Evolutionary conservation across 2,113 vertebrate genomes (phyloP), one percentile per base, ranked within the genome.

Genomic region (Laticauda laticaudata): DNA sequence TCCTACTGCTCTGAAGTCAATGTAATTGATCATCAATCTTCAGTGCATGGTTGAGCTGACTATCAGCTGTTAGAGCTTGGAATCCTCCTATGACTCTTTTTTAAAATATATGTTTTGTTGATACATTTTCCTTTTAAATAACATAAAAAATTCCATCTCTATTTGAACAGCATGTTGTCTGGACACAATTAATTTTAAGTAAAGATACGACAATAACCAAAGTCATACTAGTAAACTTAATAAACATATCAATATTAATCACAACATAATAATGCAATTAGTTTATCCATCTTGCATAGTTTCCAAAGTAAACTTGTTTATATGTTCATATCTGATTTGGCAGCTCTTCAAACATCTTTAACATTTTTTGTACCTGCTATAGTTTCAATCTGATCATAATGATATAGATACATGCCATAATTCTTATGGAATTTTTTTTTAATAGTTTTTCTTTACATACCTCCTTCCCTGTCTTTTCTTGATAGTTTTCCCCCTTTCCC

Each of bases 1-100:
- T 94, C 92, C 85, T 92, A 81, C 90, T 93, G 26, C 91, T 96
- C 91, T 95, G 92, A 96, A 95, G 56, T 92, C 94, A 93, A 56
- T 89, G 11, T 29, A 94, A 94, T 59, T 95, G 90, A 95, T 95
- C 87, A 43, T 89, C 95, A 93, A 3, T 94, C 88, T 95, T 94
- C 93, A 87, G 21, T 95, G 29, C 0, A 86, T 93, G 85, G 20
- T 92, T 93, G 88, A 88, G 23, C 86, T 95, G 88, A 94, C 86
- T 95, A 39, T 92, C 48, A 94, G 0, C 94, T 94, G 55, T 93
- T 94, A 14, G 88, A 94, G 90, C 24, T 5, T 90, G 23, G 93
- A 92, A 90, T 94, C 89, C 87, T 75, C n/a, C 34, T 69, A 34
- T 69, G 29, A 75, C 64, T 18, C 64, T 53, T 51, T 51, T 51